Evolutionary conservation across 2,888 invertebrate genomes (phyloP).

Genomic region (Teleiodes luculella): DNA sequence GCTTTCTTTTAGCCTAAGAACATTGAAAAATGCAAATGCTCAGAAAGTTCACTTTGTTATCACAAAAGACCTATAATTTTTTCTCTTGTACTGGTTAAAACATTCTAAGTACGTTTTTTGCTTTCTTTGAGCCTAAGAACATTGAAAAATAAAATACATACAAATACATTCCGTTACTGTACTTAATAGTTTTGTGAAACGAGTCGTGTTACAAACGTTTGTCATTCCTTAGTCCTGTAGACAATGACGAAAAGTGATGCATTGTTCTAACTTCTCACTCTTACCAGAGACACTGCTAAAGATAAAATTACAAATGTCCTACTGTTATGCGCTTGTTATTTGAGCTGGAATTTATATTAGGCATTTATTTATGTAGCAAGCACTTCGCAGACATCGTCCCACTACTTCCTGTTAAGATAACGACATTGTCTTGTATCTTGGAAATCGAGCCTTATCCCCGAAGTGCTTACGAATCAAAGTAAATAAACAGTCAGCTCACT

Average conservation of each 20-base stretch:
- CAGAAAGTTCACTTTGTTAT: too few species aligned
- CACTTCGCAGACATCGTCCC: constrained; percentile 31
- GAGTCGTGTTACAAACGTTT: constrained; percentile 12
- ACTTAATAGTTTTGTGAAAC: background rate
- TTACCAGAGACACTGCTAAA: constrained; percentile 11
- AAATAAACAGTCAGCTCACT: too few species aligned
- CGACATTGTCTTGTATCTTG: constrained; percentile 16
- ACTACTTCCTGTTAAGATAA: constrained; percentile 45
- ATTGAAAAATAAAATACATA: too few species aligned
- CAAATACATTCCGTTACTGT: background rate
- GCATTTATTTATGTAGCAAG: constrained; percentile 17
- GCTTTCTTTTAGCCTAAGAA: too few species aligned
- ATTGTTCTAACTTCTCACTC: constrained; percentile 12
- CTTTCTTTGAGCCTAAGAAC: too few species aligned
- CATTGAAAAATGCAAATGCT: too few species aligned
- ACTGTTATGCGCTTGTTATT: constrained; percentile 13
- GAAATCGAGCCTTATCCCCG: constrained; percentile 18
- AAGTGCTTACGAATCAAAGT: constrained; percentile 7
- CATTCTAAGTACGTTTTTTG: too few species aligned
- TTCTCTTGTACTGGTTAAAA: too few species aligned
- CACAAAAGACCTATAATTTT: too few species aligned
- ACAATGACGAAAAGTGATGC: constrained; percentile 11
- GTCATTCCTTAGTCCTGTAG: constrained; percentile 16
- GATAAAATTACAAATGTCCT: constrained; percentile 14
- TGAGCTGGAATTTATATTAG: constrained; percentile 31